Evolutionary conservation across 2,797 vertebrate species (phyloP), one percentile per base, ranked within the genome.

Genomic region (Miichthys miiuy): DNA sequence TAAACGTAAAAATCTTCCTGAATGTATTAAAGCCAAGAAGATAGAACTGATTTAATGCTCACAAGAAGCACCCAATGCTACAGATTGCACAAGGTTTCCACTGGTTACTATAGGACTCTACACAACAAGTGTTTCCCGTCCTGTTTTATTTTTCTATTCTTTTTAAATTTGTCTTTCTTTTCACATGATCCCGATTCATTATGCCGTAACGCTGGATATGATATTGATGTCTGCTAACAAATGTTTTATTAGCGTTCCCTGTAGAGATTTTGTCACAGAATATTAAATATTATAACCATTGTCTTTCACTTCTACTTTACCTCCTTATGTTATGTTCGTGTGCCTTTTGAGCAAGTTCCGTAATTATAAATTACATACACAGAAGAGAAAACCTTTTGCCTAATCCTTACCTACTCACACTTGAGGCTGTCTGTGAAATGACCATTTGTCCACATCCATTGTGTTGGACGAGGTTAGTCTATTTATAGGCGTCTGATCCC

Each of bases 281-380:
- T 93, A 95, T 95, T 95, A 96, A 94, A 94, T 94, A 95, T 94
- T 93, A 93, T 93, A 92, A 89, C 82, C 91, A 82, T 88, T 87
- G 84, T 90, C 85, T 87, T 87, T 88, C 74, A 80, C 77, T 70
- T 89, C 44, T 38, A 20, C 51, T 73, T 73, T 54, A 54, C 21
- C 60, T 80, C 50, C 9, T 74, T 75, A 16, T 82, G 60, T 57
- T 83, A 30, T 69, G 13, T 46, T 58, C 71, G 61, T 60, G 11
- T 64, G 27, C 20, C 6, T 56, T 0, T 0, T 61, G 41, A 51
- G 34, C 51, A 4, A 34, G 5, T 56, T 13, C 17, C 2, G 13
- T 44, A 20, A 34, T 25, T 60, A 7, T 2, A 50, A 21, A 50
- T 14, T 16, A 17, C 17, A 38, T 38, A 50, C 8, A 70, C 30